Base-by-base conservation (phyloP, 2,113 vertebrate genomes). In the Ailuropoda melanoleuca region DNA sequence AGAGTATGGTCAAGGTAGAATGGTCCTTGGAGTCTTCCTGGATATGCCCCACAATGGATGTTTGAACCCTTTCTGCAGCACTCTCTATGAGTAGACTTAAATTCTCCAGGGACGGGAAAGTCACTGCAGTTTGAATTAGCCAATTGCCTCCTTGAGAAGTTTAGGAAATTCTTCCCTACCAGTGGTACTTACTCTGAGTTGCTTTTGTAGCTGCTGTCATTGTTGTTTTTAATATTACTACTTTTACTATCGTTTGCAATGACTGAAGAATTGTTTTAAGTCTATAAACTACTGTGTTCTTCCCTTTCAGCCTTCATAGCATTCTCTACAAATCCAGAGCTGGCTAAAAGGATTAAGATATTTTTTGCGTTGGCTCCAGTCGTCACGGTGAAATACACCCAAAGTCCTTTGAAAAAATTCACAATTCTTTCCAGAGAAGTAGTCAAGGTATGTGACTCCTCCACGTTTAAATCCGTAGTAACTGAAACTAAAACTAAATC, bases 281-380 rank as follows among this genome's bases (percentile, higher is more conserved):
- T 58, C 14, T 83, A n/a, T 88, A n/a, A 90, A 93, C 43, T 37
- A 64, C 0, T 82, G 0, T 77, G 37, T 90, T 93, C 66, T 96
- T 55, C 77, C 50, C 74, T 75, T 88, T 74, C 97, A 99, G 99
- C 98, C 90, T 99, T 99, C 98, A 99, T 99, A 93, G 99, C 99
- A 3, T 99, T 99, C 98, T 99, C 99, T 94, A 98, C 97, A 72
- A 99, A 99, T 96, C 99, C 99, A 10, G 98, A 99, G 12, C 98
- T 99, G 93, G 99, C 99, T 93, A 98, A 99, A 97, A 99, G 99
- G 98, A 99, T 99, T 98, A 99, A 98, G 90, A 43, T 99, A 80
- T 99, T 99, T 96, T 98, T 99, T 10, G 99, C 98, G 0, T 95
- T 99, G 97, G 99, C 98, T 95, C 98, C 98, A 95, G 97, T 99